Evolutionary conservation across 2,888 invertebrate species (phyloP), one percentile per base, ranked within the genome.

Genomic region (Metellina segmentata): DNA sequence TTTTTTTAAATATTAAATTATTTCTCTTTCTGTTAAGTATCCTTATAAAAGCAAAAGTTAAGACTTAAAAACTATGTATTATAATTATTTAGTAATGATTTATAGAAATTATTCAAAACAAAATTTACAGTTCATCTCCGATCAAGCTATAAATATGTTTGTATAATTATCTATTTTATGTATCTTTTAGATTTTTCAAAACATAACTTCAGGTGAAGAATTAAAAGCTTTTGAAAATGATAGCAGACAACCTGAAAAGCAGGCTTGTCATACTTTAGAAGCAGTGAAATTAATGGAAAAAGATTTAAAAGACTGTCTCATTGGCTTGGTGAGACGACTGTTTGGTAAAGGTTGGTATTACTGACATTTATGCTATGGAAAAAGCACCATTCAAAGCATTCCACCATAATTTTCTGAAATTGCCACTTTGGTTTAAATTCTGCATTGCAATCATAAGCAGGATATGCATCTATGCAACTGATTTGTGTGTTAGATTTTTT

Each of bases 181-280:
- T 9, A 1, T 16, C 49, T 20, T 82, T 34, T 53, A 81, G 93
- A 51, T 92, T 61, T 89, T 78, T 61, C 69, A 78, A 8, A 70
- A 71, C n/a, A 9, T 78, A 11, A 49, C 52, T 71, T 81, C 78
- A 71, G 85, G 72, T 48, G 90, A 92, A 78, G 72, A 95, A 96
- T 91, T 93, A 7, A 78, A 91, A 8, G 95, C 97, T 94, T 97
- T 98, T 95, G 97, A 97, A 94, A 95, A 96, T 49, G 94, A 95
- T 89, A 94, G 94, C 93, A 94, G 94, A 94, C 95, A 93, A 92
- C 92, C 94, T 7, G 96, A 96, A 79, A 98, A 98, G 95, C 99
- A 99, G 95, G 96, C 96, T 34, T 97, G 96, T 93, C 98, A 99
- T 94, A 97, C 97, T 0, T 95, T 97, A 92, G 98, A 98, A 95